A percentile compares a stretch with the other conserved stretches of the same genome.
phyloP scores from a whole-genome alignment of 2,797 vertebrate species.

The Hoplostethus mediterraneus region DNA sequence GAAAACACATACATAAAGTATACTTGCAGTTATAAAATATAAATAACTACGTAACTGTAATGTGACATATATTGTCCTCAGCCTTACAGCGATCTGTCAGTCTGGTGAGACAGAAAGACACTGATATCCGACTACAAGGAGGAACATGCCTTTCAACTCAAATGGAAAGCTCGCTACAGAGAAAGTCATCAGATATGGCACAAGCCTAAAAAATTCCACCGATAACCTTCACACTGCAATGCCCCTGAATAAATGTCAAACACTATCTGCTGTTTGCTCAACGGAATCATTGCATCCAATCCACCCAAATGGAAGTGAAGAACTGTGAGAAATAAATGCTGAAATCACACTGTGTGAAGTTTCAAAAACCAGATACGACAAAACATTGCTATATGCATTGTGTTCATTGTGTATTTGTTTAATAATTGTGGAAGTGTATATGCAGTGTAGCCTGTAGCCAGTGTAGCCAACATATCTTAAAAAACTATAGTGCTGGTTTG shows the following conservation, averaged over 20 bases:
- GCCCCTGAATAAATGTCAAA: constrained; percentile 87
- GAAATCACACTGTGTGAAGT: constrained; percentile 54
- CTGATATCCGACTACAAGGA: constrained; percentile 75
- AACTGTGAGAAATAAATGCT: constrained; percentile 62
- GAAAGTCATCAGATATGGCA: constrained; percentile 84
- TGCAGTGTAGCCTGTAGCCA: neutral
- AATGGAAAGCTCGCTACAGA: constrained; percentile 75
- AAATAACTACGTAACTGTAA: constrained; percentile 24
- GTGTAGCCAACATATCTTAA: constrained; percentile 1
- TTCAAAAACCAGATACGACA: constrained; percentile 34
- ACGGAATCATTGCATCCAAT: constrained; percentile 77
- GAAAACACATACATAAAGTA: neutral
- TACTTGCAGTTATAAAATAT: neutral
- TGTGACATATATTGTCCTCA: constrained; percentile 47
- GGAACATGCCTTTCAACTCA: constrained; percentile 81
- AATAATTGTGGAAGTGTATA: constrained; percentile 14
- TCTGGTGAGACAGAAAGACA: constrained; percentile 67
- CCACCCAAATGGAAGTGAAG: constrained; percentile 71
- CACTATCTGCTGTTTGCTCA: constrained; percentile 84
- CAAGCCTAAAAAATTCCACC: constrained; percentile 78
- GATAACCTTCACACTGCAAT: constrained; percentile 85
- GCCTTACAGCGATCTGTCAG: constrained; percentile 64
- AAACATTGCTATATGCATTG: constrained; percentile 36
- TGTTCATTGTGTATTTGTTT: constrained; percentile 29
- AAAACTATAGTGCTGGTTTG: neutral